A percentile compares a stretch with the other conserved stretches of the same genome.
phyloP scores from a whole-genome alignment of 2,888 invertebrate genomes.

The Parapristionchus giblindavisi region DNA sequence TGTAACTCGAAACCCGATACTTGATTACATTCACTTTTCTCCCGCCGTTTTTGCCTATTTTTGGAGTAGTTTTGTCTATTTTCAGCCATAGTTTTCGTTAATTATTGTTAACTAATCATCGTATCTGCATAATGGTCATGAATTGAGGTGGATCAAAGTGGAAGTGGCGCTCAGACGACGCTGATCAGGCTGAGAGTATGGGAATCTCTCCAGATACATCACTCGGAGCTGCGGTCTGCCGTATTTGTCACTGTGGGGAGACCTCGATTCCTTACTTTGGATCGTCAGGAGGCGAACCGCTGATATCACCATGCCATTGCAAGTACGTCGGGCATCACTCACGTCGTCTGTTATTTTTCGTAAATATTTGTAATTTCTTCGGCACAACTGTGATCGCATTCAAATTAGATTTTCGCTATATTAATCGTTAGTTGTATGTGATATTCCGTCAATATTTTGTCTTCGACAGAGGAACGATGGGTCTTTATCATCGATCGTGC shows the following conservation, averaged over 20 bases:
- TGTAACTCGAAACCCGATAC: too few species aligned
- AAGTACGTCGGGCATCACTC: slow-evolving; percentile 64
- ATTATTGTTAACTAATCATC: too few species aligned
- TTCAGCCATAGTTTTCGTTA: too few species aligned
- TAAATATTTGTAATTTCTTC: not conserved
- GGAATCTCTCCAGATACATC: slow-evolving; percentile 41
- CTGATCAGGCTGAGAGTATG: too few species aligned
- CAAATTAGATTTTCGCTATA: not conserved
- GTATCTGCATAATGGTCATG: too few species aligned
- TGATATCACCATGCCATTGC: slow-evolving; percentile 75
- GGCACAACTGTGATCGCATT: too few species aligned
- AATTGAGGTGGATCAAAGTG: too few species aligned
- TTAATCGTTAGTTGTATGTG: not conserved
- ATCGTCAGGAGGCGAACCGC: slow-evolving; percentile 70
- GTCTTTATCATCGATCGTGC: slow-evolving; percentile 80
- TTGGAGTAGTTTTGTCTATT: too few species aligned
- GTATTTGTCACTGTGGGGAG: slow-evolving; percentile 75
- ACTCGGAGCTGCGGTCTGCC: slow-evolving; percentile 70
- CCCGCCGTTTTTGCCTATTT: too few species aligned
- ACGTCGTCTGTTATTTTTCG: not conserved
- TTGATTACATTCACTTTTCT: too few species aligned
- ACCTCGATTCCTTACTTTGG: slow-evolving; percentile 54
- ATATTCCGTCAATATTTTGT: not conserved
- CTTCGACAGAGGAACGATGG: slow-evolving; percentile 76
- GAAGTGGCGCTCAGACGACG: too few species aligned